Percentiles rank a stretch among this genome's conserved stretches.
These are phyloP conservation scores for Hirundichthys speculiger DNA, from an alignment of 2,113 vertebrate species.

Conservation along the genomic window DNA sequence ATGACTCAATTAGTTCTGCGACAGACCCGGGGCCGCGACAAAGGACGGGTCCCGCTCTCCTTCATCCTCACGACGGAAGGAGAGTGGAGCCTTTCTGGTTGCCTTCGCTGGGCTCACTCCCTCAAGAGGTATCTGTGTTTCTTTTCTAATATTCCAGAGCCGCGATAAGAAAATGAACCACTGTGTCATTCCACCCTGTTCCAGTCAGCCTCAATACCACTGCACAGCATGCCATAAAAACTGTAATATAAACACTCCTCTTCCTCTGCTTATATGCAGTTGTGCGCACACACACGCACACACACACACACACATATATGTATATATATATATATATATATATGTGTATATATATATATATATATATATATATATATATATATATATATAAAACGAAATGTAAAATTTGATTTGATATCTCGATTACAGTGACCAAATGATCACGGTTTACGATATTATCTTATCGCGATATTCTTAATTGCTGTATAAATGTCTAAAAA, in stretches of 20 bases:
- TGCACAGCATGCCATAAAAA: constrained; percentile 34
- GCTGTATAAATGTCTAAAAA: no score
- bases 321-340: no score
- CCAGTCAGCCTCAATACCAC: constrained; percentile 28
- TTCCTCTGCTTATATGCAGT: constrained; percentile 28
- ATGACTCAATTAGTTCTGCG: constrained; percentile 36
- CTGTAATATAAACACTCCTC: constrained; percentile 38
- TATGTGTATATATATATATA: no score
- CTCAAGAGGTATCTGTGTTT: constrained; percentile 27
- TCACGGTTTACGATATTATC: no score
- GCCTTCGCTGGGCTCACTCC: constrained; percentile 6
- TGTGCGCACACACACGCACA: constrained; percentile 3
- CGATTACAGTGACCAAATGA: no score
- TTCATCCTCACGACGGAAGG: constrained; percentile 6
- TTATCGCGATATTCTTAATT: no score
- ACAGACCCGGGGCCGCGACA: constrained; percentile 6
- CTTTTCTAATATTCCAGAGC: constrained; percentile 27
- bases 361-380: no score
- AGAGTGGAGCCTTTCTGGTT: constrained; percentile 9
- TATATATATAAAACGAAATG: no score
- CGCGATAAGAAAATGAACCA: constrained; percentile 49
- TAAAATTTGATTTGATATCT: no score
- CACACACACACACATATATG: no score
- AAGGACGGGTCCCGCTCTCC: neutral
- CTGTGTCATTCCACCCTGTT: constrained; percentile 51